Evolutionary conservation across 2,888 invertebrate genomes (phyloP).

Genomic region (Pardosa pseudoannulata): DNA sequence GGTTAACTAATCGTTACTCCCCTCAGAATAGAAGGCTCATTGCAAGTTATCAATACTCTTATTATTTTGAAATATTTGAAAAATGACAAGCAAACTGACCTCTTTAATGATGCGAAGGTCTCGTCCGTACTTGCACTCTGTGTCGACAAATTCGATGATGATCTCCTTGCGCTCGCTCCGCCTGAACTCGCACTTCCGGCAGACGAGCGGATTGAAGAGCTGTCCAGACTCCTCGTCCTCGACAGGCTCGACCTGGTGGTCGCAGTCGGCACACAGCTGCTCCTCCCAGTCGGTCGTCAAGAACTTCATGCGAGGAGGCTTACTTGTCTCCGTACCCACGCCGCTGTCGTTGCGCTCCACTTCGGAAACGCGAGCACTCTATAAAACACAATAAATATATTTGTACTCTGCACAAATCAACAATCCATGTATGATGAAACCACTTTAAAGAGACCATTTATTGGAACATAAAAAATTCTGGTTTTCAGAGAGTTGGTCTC

Average conservation of each 20-base stretch:
- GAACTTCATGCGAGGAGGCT: conserved; percentile 82
- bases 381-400: too few species aligned
- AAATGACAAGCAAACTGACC: too few species aligned
- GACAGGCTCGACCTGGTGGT: conserved; percentile 87
- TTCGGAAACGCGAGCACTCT: conserved; percentile 80
- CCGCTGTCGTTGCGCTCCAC: conserved; percentile 95
- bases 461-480: too few species aligned
- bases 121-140: conserved; percentile 95
- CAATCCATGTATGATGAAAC: too few species aligned
- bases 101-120: conserved; percentile 94
- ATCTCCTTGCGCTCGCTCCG: conserved; percentile 94
- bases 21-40: too few species aligned
- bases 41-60: too few species aligned
- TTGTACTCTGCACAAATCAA: too few species aligned
- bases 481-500: too few species aligned
- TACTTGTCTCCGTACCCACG: conserved; percentile 93
- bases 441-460: too few species aligned
- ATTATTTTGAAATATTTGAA: too few species aligned
- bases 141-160: conserved; percentile 95
- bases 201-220: conserved; percentile 77
- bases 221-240: conserved; percentile 76
- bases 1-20: too few species aligned
- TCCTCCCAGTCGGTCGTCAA: conserved; percentile 80
- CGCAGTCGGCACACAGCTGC: conserved; percentile 92
- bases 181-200: conserved; percentile 91